These are phyloP conservation scores for Latheticus oryzae DNA, from an alignment of 2,888 invertebrate species.

Conservation along the genomic window DNA sequence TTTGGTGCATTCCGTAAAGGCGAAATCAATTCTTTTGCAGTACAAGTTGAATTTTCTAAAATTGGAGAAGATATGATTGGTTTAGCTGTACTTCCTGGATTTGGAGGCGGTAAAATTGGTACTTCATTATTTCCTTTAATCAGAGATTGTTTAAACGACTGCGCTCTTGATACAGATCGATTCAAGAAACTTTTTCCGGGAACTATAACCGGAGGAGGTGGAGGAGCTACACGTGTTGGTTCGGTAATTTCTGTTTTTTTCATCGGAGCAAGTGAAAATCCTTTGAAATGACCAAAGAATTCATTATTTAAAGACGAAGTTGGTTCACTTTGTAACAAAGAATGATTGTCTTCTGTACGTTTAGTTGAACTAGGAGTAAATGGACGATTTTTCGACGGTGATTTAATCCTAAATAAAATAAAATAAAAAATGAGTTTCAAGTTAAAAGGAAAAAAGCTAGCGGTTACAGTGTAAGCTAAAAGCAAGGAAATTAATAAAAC, in stretches of 20 bases:
- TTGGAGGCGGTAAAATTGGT: conserved; percentile 74
- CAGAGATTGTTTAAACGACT: conserved; percentile 65
- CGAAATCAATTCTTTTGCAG: conserved; percentile 78
- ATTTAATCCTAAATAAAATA: conserved; percentile 59
- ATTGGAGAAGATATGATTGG: conserved; percentile 87
- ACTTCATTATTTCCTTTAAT: conserved; percentile 63
- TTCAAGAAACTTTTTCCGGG: conserved; percentile 35
- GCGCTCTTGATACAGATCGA: conserved; percentile 53
- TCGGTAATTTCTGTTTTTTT: conserved; percentile 66
- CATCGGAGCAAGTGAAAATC: conserved; percentile 79
- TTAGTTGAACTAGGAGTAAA: conserved; percentile 64
- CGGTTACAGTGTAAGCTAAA: conserved; percentile 16
- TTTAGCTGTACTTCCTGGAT: conserved; percentile 72
- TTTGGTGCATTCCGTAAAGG: conserved; percentile 73
- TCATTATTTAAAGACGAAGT: conserved; percentile 64
- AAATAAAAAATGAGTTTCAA: conserved; percentile 7
- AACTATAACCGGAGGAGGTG: conserved; percentile 69
- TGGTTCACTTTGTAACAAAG: conserved; percentile 67
- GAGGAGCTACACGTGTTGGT: conserved; percentile 69
- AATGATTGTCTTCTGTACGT: conserved; percentile 78
- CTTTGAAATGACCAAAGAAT: conserved; percentile 89
- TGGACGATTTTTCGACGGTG: conserved; percentile 63
- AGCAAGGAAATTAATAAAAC: conserved; percentile 5
- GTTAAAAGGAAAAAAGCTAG: too few relatives aligned
- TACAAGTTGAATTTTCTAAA: conserved; percentile 83